phyloP scores from a whole-genome alignment of 2,888 invertebrate species.

The Physocephala rufipes region DNA sequence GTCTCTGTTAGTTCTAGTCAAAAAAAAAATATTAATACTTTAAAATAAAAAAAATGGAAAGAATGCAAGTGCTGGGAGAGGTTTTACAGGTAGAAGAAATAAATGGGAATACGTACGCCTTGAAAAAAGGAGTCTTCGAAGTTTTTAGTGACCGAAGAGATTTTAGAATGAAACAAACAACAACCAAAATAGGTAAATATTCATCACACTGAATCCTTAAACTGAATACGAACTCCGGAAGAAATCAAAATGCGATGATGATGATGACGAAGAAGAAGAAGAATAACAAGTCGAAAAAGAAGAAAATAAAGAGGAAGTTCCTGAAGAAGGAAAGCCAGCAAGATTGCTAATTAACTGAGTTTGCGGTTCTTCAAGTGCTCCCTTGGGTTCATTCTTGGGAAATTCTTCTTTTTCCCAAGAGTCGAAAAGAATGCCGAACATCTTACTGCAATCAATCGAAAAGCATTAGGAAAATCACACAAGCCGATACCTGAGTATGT shows the following conservation, averaged over 20 bases:
- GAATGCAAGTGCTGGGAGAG: too few relatives aligned
- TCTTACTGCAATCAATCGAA: too few relatives aligned
- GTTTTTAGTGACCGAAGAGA: too few relatives aligned
- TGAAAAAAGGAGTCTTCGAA: too few relatives aligned
- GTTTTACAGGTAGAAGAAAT: not conserved
- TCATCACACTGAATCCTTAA: not conserved
- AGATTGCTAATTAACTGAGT: constrained; percentile 14
- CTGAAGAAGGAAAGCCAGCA: too few relatives aligned
- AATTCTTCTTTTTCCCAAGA: not conserved
- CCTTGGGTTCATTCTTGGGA: not conserved
- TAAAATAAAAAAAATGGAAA: not conserved
- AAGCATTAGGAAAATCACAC: too few relatives aligned
- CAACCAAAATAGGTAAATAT: not conserved
- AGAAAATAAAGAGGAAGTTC: too few relatives aligned
- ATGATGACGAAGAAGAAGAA: too few relatives aligned
- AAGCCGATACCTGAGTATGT: too few relatives aligned
- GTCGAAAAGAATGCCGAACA: not conserved
- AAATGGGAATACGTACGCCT: not conserved
- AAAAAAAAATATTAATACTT: not conserved
- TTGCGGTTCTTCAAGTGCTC: not conserved
- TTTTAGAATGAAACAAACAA: too few relatives aligned
- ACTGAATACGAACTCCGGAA: not conserved
- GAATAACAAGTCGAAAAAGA: too few relatives aligned
- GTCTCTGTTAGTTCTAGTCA: not conserved
- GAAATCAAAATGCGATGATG: not conserved